Base-by-base conservation (phyloP, 1,140 invertebrate genomes). In the Diachasma alloeum region DNA sequence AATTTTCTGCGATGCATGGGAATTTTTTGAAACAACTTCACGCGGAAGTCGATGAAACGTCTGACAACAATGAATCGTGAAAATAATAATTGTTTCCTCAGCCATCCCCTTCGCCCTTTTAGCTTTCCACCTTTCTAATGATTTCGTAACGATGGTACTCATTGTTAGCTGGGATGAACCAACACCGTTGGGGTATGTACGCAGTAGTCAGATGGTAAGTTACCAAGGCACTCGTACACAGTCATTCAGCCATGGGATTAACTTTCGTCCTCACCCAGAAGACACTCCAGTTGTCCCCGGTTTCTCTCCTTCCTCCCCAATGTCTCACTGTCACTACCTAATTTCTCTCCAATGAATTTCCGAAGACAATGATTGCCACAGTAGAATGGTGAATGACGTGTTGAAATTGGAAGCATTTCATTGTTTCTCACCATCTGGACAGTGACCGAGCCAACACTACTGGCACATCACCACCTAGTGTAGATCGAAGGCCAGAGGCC, bases 241-340 rank as follows among this genome's bases (percentile, higher is more conserved):
- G 53, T 79, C 66, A 82, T 80, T 80, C 74, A 80, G 69, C 78
- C 83, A 79, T 84, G 81, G 79, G 81, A 83, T 81, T 81, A 79
- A 74, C 77, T 83, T 83, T 81, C 79, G 68, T 76, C 67, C 42
- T 66, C 44, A 11, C 46, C 53, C 4, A 59, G 46, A 72, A 36
- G 48, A 59, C 31, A 13, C 37, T 63, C 22, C n/a, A 46, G 44
- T 46, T 59, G n/a, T 59, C 53, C 2, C 15, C 24, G 4, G 59
- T 26, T 63, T 53, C 17, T 19, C 15, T 53, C 17, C 48, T 19
- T 19, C 6, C n/a, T 53, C n/a, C 4, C 17, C 6, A 53, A 53
- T 19, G n/a, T 9, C 48, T 53, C n/a, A 11, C 44, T 46, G 48
- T 19, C 48, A 53, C 9, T 15, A 13, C 13, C 48, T 53, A n/a